phyloP scores from a whole-genome alignment of 2,888 invertebrate species.

The Chymomyza procnemis region DNA sequence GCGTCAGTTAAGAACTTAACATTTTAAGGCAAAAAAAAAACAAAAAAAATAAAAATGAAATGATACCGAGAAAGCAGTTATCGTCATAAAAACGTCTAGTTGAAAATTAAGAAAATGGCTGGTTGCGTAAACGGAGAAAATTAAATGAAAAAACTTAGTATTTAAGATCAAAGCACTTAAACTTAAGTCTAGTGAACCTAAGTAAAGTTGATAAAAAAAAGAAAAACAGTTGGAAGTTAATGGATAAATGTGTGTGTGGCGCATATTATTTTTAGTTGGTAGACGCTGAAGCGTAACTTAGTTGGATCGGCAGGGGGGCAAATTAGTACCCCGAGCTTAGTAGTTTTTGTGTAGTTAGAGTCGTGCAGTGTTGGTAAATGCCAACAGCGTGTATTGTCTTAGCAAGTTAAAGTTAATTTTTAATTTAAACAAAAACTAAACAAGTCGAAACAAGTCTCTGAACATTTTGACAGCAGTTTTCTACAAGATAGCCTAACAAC shows the following conservation, averaged over 20 bases:
- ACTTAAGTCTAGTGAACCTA: constrained; percentile 55
- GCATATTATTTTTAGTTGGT: constrained; percentile 47
- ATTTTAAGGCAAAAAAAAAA: constrained; percentile 36
- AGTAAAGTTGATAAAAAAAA: constrained; percentile 39
- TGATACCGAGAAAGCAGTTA: too few relatives aligned
- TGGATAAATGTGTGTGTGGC: constrained; percentile 2
- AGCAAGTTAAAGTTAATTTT: constrained; percentile 5
- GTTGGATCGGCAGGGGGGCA: constrained; percentile 22
- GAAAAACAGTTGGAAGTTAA: constrained; percentile 19
- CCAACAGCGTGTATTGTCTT: constrained; percentile 31
- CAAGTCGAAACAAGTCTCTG: not conserved
- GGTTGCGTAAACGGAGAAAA: not conserved
- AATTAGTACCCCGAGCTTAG: constrained; percentile 30
- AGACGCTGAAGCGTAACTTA: constrained; percentile 27
- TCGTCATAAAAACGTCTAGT: constrained; percentile 10
- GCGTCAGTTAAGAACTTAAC: constrained; percentile 37
- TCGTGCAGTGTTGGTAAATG: not conserved
- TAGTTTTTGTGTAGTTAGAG: constrained; percentile 62
- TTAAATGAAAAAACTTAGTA: constrained; percentile 36
- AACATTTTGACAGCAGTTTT: not conserved
- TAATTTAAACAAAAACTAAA: constrained; percentile 24
- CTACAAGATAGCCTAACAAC: not conserved
- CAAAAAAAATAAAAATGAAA: constrained; percentile 28
- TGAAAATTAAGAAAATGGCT: constrained; percentile 16
- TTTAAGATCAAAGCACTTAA: constrained; percentile 64